Base-by-base conservation (phyloP, 2,797 vertebrate species). In the Aulostomus chinensis region DNA sequence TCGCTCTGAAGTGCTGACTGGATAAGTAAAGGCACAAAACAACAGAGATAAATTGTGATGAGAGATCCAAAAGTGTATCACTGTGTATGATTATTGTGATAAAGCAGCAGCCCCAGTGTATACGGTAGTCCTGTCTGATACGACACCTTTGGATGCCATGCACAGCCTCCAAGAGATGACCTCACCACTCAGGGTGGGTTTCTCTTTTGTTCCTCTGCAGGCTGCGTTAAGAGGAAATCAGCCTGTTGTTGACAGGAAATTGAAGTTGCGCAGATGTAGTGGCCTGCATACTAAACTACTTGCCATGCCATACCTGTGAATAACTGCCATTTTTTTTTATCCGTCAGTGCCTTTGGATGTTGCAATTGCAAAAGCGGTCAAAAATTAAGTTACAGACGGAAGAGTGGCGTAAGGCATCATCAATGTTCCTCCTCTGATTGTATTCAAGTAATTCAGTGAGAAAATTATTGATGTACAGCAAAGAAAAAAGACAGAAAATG, bases 371-470 rank as follows among this genome's bases (percentile, higher is more conserved):
- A 67, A n/a, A 69, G 51, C 45, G 53, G 54, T 66, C 60, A 29
- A 30, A 77, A 81, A 85, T 77, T 56, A 43, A 29, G 82, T 81
- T 83, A 77, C 86, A 85, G 79, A 77, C 60, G 75, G 74, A 59
- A 52, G 40, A 55, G 54, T 30, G 39, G 57, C 38, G 42, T 62
- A 56, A 38, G 10, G 16, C 49, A 28, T 58, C 58, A 73, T 58
- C 58, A 70, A 72, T 40, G 17, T 59, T 63, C 49, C 33, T 65
- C 39, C 54, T 41, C 69, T 85, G 87, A 87, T 76, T 78, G 75
- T n/a, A 83, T 76, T 73, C 30, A 57, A 76, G 63, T 51, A 54
- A 52, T 37, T 54, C 59, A 51, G 52, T 21, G 6, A 24, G 9
- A 9, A 18, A 32, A 21, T 21, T 80, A 89, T 90, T 88, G 85